Evolutionary conservation across 1,140 invertebrate species (phyloP).

Genomic region (Helicoverpa zea): DNA sequence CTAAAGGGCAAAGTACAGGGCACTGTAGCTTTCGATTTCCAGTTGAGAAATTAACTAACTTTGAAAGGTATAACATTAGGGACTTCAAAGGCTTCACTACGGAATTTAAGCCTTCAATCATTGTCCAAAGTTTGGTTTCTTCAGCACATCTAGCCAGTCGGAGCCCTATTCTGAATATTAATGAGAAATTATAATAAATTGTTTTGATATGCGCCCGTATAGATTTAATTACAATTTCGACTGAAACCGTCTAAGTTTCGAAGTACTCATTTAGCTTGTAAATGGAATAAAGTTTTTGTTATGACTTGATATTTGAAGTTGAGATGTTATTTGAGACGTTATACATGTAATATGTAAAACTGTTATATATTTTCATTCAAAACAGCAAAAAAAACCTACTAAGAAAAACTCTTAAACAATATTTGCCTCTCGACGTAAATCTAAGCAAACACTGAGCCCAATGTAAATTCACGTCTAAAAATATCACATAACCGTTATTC

Average conservation of each 20-base stretch:
- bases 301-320: background rate
- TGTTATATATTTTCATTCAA: no score
- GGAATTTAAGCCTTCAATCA: constrained; percentile 16
- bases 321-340: background rate
- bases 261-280: background rate
- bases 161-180: constrained; percentile 14
- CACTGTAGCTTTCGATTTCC: no score
- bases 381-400: background rate
- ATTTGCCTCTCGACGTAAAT: no score
- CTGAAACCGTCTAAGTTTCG: background rate
- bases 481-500: background rate
- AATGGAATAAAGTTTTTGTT: constrained; percentile 18
- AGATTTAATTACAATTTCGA: constrained; percentile 22
- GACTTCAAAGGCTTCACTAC: background rate
- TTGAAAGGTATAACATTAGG: background rate
- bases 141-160: background rate
- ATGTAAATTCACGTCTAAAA: background rate
- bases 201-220: constrained; percentile 23
- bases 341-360: background rate
- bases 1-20: no score
- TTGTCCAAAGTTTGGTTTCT: constrained; percentile 22
- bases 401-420: no score
- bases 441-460: background rate
- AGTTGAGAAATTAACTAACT: constrained; percentile 1
- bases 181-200: constrained; percentile 44